A percentile compares a stretch with the other conserved stretches of the same genome.
Evolutionary conservation across 2,888 invertebrate genomes (phyloP).

Genomic region (Drosophila recens): DNA sequence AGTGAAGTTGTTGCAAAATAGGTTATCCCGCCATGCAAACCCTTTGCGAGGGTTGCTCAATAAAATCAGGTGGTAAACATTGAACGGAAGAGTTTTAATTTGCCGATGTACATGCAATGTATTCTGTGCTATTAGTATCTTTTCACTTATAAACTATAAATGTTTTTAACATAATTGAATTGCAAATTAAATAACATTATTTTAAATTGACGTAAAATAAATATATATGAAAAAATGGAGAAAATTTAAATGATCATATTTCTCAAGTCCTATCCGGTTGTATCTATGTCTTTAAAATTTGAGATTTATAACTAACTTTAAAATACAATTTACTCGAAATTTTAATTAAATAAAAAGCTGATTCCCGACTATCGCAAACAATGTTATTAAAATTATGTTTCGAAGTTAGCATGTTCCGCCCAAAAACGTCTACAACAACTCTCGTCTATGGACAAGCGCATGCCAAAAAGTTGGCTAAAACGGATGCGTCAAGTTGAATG

Average conservation of each 20-base stretch:
- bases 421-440: conserved; percentile 28
- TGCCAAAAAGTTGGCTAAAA: conserved; percentile 71
- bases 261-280: background rate
- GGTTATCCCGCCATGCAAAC: conserved; percentile 14
- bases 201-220: no score
- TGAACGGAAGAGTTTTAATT: background rate
- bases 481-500: conserved; percentile 75
- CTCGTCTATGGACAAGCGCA: conserved; percentile 26
- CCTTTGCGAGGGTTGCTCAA: conserved; percentile 35
- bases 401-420: background rate
- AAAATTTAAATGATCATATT: background rate
- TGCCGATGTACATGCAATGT: no score
- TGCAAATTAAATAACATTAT: no score
- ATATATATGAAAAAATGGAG: background rate
- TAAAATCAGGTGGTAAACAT: background rate
- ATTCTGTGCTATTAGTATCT: no score
- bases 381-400: conserved; percentile 7
- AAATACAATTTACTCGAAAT: background rate
- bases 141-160: no score
- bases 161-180: no score
- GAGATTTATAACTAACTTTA: background rate
- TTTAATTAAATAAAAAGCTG: background rate
- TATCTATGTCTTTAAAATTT: background rate
- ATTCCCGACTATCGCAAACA: background rate
- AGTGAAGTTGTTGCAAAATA: conserved; percentile 41